Conservation (phyloP, 2,797 vertebrate genomes). For the Euthynnus affinis region DNA sequence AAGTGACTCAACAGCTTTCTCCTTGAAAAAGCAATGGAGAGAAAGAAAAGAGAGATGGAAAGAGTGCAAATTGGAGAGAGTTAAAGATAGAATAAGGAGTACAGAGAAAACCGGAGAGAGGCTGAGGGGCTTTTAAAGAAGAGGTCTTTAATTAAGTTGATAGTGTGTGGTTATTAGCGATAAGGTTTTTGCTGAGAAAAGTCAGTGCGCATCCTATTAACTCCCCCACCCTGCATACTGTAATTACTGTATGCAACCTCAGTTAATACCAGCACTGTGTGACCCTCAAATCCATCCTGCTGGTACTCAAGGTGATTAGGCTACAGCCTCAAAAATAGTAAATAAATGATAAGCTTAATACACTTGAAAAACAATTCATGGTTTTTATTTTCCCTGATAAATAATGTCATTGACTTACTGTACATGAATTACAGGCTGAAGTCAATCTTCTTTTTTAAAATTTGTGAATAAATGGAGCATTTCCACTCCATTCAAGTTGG, state of each 20-base stretch:
- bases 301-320: slow-evolving; percentile 17
- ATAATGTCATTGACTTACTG: neutral
- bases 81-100: slow-evolving; percentile 51
- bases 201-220: slow-evolving; percentile 55
- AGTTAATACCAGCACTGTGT: slow-evolving; percentile 30
- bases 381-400: neutral
- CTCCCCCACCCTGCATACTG: slow-evolving; percentile 39
- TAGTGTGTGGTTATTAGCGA: slow-evolving; percentile 76
- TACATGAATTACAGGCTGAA: neutral
- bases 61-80: slow-evolving; percentile 42
- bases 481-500: neutral
- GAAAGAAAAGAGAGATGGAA: slow-evolving; percentile 32
- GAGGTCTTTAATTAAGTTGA: slow-evolving; percentile 76
- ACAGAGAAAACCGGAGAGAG: slow-evolving; percentile 24
- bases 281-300: slow-evolving; percentile 37
- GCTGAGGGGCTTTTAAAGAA: slow-evolving; percentile 65
- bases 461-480: too few relatives aligned
- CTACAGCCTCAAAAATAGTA: slow-evolving; percentile 6
- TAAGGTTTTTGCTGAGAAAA: slow-evolving; percentile 72
- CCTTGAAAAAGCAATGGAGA: slow-evolving; percentile 20
- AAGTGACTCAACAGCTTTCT: slow-evolving; percentile 72
- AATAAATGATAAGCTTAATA: slow-evolving; percentile 21
- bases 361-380: neutral
- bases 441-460: neutral
- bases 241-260: slow-evolving; percentile 69